Conservation (phyloP, 1,140 invertebrate species). For the Asobara japonica region DNA sequence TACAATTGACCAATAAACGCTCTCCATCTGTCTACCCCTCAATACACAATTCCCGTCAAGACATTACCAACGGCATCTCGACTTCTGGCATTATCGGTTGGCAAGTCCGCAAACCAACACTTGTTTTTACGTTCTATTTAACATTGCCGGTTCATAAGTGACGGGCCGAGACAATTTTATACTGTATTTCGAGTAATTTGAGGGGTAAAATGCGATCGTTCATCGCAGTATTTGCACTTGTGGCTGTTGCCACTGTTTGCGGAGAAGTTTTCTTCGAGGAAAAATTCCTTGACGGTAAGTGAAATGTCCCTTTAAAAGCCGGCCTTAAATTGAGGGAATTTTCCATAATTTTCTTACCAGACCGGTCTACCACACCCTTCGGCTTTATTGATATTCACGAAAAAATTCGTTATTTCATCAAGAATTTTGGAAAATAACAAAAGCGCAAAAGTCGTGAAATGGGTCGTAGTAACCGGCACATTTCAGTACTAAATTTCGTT, state of each 20-base stretch:
- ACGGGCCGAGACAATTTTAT: constrained; percentile 1
- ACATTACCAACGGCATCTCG: constrained; percentile 44
- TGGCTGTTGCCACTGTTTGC: constrained; percentile 61
- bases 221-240: constrained; percentile 65
- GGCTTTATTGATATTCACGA: background rate
- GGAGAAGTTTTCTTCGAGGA: constrained; percentile 77
- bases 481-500: too few relatives aligned
- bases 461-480: too few relatives aligned
- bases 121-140: constrained; percentile 57
- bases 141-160: constrained; percentile 35
- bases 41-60: constrained; percentile 37
- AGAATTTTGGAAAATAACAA: too few relatives aligned
- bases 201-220: constrained; percentile 68
- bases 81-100: constrained; percentile 48
- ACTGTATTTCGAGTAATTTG: constrained; percentile 42
- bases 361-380: background rate
- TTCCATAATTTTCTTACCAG: background rate
- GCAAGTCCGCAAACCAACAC: constrained; percentile 44
- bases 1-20: constrained; percentile 60
- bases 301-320: constrained; percentile 22
- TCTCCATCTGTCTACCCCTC: constrained; percentile 71
- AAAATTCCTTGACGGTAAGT: constrained; percentile 80
- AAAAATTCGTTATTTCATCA: background rate
- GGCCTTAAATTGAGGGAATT: background rate
- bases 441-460: too few relatives aligned